Percentiles rank a stretch among this genome's conserved stretches.
Conservation (phyloP, 2,113 vertebrate genomes). For the Daboia siamensis region DNA sequence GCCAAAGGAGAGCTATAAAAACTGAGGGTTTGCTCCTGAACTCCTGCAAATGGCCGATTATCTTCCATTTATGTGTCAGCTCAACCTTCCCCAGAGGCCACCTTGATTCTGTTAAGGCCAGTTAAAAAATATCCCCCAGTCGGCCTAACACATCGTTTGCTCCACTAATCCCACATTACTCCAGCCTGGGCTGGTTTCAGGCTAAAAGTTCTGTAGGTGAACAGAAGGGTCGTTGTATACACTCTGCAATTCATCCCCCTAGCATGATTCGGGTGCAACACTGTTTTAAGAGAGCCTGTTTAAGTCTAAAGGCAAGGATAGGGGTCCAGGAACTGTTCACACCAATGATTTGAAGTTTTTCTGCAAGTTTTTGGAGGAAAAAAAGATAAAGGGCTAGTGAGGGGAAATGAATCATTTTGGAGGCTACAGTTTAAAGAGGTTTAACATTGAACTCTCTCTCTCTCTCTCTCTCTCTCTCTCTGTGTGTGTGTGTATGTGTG, state of each 20-base stretch:
- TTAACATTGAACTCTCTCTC: conserved; percentile 10
- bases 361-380: conserved; percentile 28
- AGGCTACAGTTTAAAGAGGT: conserved; percentile 43
- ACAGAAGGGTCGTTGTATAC: conserved; percentile 65
- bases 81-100: conserved; percentile 59
- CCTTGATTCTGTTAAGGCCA: conserved; percentile 49
- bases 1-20: conserved; percentile 54
- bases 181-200: conserved; percentile 48
- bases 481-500: conserved; percentile 16
- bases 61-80: conserved; percentile 54
- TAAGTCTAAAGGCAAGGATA: not conserved
- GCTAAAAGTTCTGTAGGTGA: conserved; percentile 58
- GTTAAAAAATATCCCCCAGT: conserved; percentile 51
- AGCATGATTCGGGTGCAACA: conserved; percentile 19
- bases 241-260: conserved; percentile 54
- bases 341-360: conserved; percentile 26
- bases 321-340: not conserved
- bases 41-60: conserved; percentile 56
- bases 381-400: conserved; percentile 21
- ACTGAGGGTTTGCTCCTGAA: conserved; percentile 63
- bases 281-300: conserved; percentile 44
- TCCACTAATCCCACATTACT: conserved; percentile 65
- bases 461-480: no score
- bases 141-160: conserved; percentile 46
- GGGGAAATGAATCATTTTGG: conserved; percentile 21